Conservation (phyloP, 2,113 vertebrate species). For the Charina bottae region DNA sequence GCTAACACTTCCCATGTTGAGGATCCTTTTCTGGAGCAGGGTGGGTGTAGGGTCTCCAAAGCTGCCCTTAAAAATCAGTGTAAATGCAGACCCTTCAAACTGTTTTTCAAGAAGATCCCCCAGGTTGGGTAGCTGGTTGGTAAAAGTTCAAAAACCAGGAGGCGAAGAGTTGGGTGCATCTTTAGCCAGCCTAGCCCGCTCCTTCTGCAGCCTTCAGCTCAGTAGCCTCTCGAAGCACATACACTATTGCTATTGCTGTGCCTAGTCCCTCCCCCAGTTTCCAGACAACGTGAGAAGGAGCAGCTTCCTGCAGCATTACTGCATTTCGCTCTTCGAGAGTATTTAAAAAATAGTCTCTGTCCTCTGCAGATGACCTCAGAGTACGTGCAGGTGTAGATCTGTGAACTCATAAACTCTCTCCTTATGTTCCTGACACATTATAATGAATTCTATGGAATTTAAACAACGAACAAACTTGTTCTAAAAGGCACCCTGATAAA, state of each 20-base stretch:
- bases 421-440: neutral
- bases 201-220: neutral
- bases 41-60: rapidly evolving
- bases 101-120: neutral
- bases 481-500: neutral
- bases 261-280: slow-evolving; percentile 74
- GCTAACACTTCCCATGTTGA: slow-evolving; percentile 9
- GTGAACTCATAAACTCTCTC: neutral
- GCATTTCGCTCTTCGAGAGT: neutral
- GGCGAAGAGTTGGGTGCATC: neutral
- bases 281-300: slow-evolving; percentile 73
- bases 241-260: neutral
- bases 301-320: neutral
- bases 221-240: neutral
- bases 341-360: neutral
- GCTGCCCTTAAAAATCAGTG: slow-evolving; percentile 33
- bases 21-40: rapidly evolving
- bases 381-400: neutral
- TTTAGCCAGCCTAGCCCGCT: slow-evolving; percentile 18
- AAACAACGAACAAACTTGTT: neutral
- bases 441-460: neutral
- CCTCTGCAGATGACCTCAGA: neutral
- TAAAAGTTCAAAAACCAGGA: neutral
- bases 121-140: neutral
- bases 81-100: neutral